Evolutionary conservation across 2,113 vertebrate genomes (phyloP).

Genomic region (Cryptomyrus ogoouensis): DNA sequence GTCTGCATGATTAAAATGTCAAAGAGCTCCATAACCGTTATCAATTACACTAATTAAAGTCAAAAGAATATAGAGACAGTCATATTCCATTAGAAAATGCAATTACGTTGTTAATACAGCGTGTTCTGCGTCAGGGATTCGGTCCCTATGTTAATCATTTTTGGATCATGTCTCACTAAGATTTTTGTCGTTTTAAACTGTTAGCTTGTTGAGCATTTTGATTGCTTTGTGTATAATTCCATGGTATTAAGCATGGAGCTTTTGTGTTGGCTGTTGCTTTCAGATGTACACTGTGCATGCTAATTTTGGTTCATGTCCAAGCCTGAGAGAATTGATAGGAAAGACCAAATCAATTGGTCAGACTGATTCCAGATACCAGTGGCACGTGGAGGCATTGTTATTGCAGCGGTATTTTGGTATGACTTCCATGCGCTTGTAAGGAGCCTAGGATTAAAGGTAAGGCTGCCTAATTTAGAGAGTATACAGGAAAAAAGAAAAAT

Average conservation of each 20-base stretch:
- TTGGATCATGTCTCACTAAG: not conserved
- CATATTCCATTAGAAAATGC: conserved; percentile 14
- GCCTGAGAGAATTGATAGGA: not conserved
- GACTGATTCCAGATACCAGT: not conserved
- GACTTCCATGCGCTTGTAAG: not conserved
- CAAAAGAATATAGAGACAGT: conserved; percentile 43
- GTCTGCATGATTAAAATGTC: conserved; percentile 61
- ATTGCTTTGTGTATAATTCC: not conserved
- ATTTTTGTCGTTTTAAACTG: not conserved
- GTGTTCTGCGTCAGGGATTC: conserved; percentile 30
- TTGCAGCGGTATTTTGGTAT: not conserved
- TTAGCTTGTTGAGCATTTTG: not conserved
- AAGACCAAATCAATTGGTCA: not conserved
- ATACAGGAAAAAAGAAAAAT: not conserved
- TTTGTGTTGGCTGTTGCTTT: not conserved
- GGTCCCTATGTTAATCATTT: conserved; percentile 10
- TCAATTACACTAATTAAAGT: conserved; percentile 64
- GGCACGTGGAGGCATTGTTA: not conserved
- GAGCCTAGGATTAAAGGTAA: not conserved
- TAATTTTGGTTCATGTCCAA: not conserved
- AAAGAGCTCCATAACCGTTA: conserved; percentile 54
- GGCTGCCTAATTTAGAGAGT: not conserved
- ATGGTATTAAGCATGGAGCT: not conserved
- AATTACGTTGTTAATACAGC: conserved; percentile 45
- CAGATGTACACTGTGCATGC: not conserved